These are phyloP conservation scores for Chondrosia reniformis DNA, from an alignment of 37 sponge, comb jelly and placozoan genomes.

Conservation along the genomic window DNA sequence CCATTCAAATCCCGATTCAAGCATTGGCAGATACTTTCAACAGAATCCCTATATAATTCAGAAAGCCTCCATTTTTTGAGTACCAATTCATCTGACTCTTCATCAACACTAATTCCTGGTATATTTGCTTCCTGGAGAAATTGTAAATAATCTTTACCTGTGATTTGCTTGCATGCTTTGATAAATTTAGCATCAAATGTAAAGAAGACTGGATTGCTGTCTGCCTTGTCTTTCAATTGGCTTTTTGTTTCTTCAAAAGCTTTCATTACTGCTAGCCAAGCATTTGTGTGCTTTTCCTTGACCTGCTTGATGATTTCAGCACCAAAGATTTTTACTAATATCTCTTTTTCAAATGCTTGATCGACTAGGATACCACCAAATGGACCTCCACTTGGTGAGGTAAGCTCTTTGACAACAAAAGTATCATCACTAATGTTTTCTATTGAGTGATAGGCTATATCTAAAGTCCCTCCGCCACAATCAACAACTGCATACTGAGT, in stretches of 20 bases:
- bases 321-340: neutral
- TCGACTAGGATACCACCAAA: conserved; percentile 12
- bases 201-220: neutral
- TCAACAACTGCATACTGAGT: conserved; percentile 10
- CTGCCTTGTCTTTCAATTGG: neutral
- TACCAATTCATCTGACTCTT: neutral
- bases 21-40: neutral
- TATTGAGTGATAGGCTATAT: conserved; percentile 6
- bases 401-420: neutral
- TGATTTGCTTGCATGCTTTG: neutral
- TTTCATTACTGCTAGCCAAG: neutral
- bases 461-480: conserved; percentile 16
- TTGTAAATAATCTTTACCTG: neutral
- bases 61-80: neutral
- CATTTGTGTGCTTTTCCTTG: neutral
- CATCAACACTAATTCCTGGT: neutral
- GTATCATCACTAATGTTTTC: neutral
- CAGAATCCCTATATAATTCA: neutral
- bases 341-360: neutral
- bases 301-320: neutral
- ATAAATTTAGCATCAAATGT: neutral
- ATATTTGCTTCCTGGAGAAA: neutral
- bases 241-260: neutral
- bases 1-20: neutral
- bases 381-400: conserved; percentile 22